phyloP scores from a whole-genome alignment of 92 coral and sea anemone genomes.

The Parazoanthus atlanticus region DNA sequence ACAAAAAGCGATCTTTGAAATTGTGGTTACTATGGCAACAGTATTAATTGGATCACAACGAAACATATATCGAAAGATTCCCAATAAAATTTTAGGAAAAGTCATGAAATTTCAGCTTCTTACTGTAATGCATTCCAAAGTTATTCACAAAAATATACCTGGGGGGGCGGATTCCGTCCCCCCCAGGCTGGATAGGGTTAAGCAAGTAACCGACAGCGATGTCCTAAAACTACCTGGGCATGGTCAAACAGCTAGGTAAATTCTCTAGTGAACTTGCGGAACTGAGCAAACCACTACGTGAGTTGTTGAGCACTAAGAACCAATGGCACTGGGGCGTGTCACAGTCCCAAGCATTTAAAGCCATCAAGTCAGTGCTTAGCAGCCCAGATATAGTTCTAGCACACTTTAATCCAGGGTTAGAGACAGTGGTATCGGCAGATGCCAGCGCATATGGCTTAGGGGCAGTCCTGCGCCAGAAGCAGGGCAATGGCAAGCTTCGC shows the following conservation, averaged over 20 bases:
- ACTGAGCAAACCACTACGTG: conserved; percentile 58
- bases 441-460: conserved; percentile 51
- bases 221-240: too few species aligned
- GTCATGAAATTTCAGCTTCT: too few species aligned
- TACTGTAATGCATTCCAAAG: too few species aligned
- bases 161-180: too few species aligned
- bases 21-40: too few species aligned
- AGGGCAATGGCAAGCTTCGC: conserved; percentile 36
- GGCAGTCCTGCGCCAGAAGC: conserved; percentile 47
- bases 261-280: conserved; percentile 43
- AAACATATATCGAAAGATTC: too few species aligned
- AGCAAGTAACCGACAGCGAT: too few species aligned
- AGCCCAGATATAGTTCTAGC: conserved; percentile 47
- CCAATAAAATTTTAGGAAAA: too few species aligned
- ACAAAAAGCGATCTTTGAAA: too few species aligned
- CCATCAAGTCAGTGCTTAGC: conserved; percentile 52
- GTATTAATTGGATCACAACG: too few species aligned
- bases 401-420: conserved; percentile 47
- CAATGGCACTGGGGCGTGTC: conserved; percentile 52
- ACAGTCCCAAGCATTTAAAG: conserved; percentile 54
- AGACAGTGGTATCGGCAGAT: conserved; percentile 54
- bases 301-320: conserved; percentile 47
- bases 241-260: conserved; percentile 53
- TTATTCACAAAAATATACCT: too few species aligned
- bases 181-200: too few species aligned